These are phyloP conservation scores for Elaphurus davidianus DNA, from an alignment of 2,113 vertebrate species.

Conservation along the genomic window DNA sequence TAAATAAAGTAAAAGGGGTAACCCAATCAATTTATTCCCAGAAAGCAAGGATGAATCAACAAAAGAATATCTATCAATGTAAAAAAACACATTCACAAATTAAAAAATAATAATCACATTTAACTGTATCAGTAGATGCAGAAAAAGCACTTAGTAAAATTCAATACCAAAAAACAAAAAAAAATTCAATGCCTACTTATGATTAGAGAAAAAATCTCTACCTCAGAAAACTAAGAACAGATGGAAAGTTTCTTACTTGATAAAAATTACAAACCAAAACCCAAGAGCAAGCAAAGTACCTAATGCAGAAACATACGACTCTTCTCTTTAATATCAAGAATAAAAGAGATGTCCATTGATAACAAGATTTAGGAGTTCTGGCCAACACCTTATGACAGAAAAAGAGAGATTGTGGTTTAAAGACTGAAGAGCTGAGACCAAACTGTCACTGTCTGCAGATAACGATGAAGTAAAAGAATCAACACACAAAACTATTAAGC, in stretches of 20 bases:
- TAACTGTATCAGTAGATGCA: neutral
- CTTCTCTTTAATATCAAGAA: neutral
- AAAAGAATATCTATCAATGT: neutral
- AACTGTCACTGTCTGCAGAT: neutral
- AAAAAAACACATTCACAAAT: neutral
- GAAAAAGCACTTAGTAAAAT: conserved; percentile 17
- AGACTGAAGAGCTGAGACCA: neutral
- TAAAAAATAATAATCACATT: neutral
- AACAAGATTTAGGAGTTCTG: neutral
- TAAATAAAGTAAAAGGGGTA: neutral
- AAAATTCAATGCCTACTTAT: neutral
- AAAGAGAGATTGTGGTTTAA: neutral
- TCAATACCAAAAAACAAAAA: neutral
- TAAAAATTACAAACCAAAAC: neutral
- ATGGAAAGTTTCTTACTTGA: neutral
- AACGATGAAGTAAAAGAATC: neutral
- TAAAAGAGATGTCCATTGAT: neutral
- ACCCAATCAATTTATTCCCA: neutral
- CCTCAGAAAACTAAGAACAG: neutral
- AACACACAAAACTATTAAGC: neutral
- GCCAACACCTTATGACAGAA: neutral
- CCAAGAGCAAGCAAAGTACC: neutral
- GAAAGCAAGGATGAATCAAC: neutral
- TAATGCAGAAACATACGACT: neutral
- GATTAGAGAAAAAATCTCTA: neutral